Evolutionary conservation across 1,140 invertebrate species (phyloP).

Genomic region (Microplitis demolitor): DNA sequence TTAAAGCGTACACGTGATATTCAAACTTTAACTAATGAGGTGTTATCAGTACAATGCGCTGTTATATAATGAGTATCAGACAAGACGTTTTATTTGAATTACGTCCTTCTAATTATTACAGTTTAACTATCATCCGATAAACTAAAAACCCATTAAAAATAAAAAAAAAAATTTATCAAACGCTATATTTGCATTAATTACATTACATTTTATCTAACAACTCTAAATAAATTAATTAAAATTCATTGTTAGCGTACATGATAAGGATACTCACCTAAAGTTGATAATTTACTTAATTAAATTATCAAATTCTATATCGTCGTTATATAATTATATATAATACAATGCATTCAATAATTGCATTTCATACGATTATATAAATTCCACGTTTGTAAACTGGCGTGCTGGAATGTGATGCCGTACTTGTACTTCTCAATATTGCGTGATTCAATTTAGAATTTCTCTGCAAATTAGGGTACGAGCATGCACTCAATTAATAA

Average conservation of each 20-base stretch:
- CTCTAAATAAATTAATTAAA: too few species aligned
- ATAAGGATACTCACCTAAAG: too few species aligned
- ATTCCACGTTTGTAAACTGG: slow-evolving; percentile 10
- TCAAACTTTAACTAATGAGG: slow-evolving; percentile 45
- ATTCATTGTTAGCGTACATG: not conserved
- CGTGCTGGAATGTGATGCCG: slow-evolving; percentile 19
- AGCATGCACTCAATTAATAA: not conserved
- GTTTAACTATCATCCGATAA: not conserved
- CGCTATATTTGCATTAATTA: not conserved
- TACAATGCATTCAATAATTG: not conserved
- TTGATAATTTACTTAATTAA: too few species aligned
- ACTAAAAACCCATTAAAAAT: too few species aligned
- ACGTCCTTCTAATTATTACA: slow-evolving; percentile 42
- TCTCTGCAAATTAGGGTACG: not conserved
- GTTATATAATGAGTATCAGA: slow-evolving; percentile 47
- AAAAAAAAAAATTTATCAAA: too few species aligned
- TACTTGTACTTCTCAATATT: slow-evolving; percentile 4
- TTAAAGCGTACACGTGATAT: slow-evolving; percentile 43
- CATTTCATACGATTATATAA: slow-evolving; percentile 1
- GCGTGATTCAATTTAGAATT: slow-evolving; percentile 18
- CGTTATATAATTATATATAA: not conserved
- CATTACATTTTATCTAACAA: too few species aligned
- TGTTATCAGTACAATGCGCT: slow-evolving; percentile 44
- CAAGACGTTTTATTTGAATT: slow-evolving; percentile 22
- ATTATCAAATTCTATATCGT: not conserved